Evolutionary conservation across 1,140 invertebrate species (phyloP).

Genomic region (Drosophila ficusphila): DNA sequence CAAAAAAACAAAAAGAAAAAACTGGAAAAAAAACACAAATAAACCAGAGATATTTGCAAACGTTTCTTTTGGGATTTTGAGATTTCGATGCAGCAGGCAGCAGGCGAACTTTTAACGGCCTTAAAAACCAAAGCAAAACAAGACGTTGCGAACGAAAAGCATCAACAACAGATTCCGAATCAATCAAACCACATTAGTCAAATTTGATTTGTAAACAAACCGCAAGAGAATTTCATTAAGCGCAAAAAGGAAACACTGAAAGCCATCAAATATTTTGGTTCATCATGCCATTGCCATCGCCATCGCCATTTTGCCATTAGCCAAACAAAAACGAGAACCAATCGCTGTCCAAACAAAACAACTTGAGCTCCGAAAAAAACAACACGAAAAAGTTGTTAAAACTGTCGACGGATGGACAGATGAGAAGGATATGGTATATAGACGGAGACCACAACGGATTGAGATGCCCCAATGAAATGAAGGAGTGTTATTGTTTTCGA

Average conservation of each 20-base stretch:
- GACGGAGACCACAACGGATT: conserved; percentile 6
- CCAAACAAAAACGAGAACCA: conserved; percentile 7
- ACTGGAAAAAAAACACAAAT: neutral
- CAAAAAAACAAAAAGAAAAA: neutral
- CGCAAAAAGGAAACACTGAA: conserved; percentile 24
- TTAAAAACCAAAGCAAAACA: neutral
- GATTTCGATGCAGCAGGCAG: neutral
- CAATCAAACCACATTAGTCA: conserved; percentile 69
- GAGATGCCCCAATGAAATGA: conserved; percentile 18
- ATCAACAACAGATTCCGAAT: conserved; percentile 33
- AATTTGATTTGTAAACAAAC: conserved; percentile 75
- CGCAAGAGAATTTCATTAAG: conserved; percentile 58
- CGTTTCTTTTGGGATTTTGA: conserved; percentile 8
- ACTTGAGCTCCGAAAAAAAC: conserved; percentile 40
- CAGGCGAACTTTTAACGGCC: neutral
- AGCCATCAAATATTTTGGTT: conserved; percentile 32
- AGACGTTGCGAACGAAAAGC: neutral
- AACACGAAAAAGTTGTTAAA: conserved; percentile 70
- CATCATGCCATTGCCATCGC: conserved; percentile 15
- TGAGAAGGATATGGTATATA: conserved; percentile 50
- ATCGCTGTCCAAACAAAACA: conserved; percentile 60
- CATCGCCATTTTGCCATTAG: conserved; percentile 7
- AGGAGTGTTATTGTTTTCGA: conserved; percentile 29
- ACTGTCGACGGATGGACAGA: conserved; percentile 60
- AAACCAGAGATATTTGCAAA: conserved; percentile 9